Conservation (phyloP, 2,797 vertebrate genomes). For the Somateria mollissima region DNA sequence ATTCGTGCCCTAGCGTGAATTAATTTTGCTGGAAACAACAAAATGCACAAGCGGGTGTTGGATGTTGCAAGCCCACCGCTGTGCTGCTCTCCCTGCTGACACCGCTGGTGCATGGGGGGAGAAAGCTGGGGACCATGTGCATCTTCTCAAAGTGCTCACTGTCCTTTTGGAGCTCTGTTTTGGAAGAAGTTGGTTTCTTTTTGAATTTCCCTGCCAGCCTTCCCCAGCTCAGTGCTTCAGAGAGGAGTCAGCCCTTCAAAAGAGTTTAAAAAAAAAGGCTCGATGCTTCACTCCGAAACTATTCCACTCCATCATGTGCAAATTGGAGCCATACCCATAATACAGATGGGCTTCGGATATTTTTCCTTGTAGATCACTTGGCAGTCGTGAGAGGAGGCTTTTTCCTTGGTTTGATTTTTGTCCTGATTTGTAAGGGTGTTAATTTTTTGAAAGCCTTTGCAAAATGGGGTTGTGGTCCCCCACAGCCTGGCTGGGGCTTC, state of each 20-base stretch:
- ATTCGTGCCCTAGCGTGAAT: background rate
- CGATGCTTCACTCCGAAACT: background rate
- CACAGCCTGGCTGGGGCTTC: background rate
- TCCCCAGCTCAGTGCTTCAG: background rate
- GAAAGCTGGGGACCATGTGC: background rate
- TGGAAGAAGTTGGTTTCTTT: background rate
- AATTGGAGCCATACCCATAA: background rate
- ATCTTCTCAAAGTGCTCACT: background rate
- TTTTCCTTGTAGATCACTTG: background rate
- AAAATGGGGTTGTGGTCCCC: background rate
- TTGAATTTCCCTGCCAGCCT: background rate
- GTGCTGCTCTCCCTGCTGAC: background rate
- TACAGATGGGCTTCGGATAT: background rate
- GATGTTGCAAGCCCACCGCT: background rate
- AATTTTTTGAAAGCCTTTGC: background rate
- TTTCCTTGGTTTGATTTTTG: background rate
- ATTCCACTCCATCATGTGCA: background rate
- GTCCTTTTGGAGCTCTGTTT: background rate
- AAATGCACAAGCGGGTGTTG: background rate
- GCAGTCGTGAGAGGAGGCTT: background rate
- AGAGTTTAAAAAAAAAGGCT: background rate
- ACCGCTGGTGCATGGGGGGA: background rate
- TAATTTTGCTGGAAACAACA: background rate
- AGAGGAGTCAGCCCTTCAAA: constrained; percentile 2
- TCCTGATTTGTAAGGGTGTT: background rate